Evolutionary conservation across 2,797 vertebrate species (phyloP).

Genomic region (Brachymystax lenok): DNA sequence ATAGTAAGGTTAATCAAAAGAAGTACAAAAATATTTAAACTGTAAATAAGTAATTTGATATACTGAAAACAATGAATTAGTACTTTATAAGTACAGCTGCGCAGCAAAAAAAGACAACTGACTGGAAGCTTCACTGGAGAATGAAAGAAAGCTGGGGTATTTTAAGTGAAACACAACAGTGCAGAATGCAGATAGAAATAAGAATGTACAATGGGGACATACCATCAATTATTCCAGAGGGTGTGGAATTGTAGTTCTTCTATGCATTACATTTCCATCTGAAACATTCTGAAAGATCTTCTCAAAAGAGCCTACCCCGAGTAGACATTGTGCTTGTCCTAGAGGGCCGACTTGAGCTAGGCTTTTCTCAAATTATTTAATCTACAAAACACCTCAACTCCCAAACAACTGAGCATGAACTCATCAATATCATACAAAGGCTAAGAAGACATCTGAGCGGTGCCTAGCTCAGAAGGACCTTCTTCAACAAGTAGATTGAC

Average conservation of each 20-base stretch:
- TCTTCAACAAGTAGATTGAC: constrained; percentile 30
- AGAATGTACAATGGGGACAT: background rate
- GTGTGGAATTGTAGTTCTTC: background rate
- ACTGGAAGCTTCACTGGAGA: constrained; percentile 31
- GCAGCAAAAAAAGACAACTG: constrained; percentile 32
- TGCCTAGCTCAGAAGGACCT: background rate
- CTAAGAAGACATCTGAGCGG: background rate
- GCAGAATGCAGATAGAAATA: constrained; percentile 14
- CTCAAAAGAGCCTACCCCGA: background rate
- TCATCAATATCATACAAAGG: background rate
- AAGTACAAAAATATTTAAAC: constrained; percentile 75
- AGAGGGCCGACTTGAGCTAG: background rate
- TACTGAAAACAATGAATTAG: constrained; percentile 57
- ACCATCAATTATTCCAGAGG: background rate
- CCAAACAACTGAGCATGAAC: background rate
- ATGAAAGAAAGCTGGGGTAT: constrained; percentile 14
- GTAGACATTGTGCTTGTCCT: background rate
- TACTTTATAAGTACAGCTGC: constrained; percentile 66
- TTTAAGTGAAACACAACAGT: constrained; percentile 19
- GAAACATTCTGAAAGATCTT: background rate
- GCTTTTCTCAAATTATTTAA: background rate
- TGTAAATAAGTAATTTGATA: constrained; percentile 42
- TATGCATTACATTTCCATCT: background rate
- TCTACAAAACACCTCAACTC: background rate
- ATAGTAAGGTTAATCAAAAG: constrained; percentile 33